These are phyloP conservation scores for Acleris sparsana DNA, from an alignment of 2,888 invertebrate genomes.

Conservation along the genomic window DNA sequence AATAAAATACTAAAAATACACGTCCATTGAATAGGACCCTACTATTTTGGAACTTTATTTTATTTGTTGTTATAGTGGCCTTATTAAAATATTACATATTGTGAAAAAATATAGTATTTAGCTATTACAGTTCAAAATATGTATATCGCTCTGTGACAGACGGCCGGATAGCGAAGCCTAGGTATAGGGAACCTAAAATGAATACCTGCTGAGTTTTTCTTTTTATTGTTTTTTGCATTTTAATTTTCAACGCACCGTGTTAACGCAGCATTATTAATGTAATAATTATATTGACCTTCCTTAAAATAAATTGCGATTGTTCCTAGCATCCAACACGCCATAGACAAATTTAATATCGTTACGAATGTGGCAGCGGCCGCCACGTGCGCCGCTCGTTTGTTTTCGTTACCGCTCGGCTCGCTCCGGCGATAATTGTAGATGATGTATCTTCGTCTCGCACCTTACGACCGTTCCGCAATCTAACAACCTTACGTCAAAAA, in stretches of 20 bases:
- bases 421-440: slow-evolving; percentile 50
- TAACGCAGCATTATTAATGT: neutral
- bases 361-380: slow-evolving; percentile 38
- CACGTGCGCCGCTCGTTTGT: slow-evolving; percentile 51
- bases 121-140: too few relatives aligned
- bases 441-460: slow-evolving; percentile 45
- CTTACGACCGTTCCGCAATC: neutral
- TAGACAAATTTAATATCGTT: slow-evolving; percentile 38
- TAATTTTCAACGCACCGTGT: neutral
- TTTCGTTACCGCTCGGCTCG: slow-evolving; percentile 52
- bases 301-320: slow-evolving; percentile 17
- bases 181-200: too few relatives aligned
- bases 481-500: slow-evolving; percentile 1
- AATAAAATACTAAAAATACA: too few relatives aligned
- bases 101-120: too few relatives aligned
- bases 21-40: too few relatives aligned
- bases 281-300: neutral
- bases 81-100: too few relatives aligned
- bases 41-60: too few relatives aligned
- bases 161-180: too few relatives aligned
- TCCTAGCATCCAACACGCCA: slow-evolving; percentile 8
- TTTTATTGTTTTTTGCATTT: neutral
- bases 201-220: too few relatives aligned
- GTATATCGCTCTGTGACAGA: too few relatives aligned
- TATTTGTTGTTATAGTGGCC: too few relatives aligned